Base-by-base conservation (phyloP, 1,140 invertebrate species). In the Conus ventricosus region DNA sequence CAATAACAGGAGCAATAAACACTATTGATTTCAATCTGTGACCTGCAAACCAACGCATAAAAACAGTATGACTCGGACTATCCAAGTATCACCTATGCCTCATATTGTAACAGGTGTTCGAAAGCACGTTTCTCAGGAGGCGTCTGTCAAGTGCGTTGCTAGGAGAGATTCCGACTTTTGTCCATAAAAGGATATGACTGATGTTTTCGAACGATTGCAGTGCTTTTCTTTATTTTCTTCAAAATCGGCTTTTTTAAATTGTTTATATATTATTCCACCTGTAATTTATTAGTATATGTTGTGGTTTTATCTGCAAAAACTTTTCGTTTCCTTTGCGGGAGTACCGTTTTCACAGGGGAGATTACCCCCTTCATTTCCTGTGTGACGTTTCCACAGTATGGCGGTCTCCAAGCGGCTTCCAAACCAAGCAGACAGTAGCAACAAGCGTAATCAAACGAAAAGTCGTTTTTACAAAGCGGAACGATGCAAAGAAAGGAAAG, bases 341-440 rank as follows among this genome's bases (percentile, higher is more conserved):
- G 15, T 11, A 15, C 8, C 57, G 57, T 11, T 15, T 88, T 39
- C 76, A 6, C 39, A 57, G 53, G 71, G 75, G 54, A 87, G 13
- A 57, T 17, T 15, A 87, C 75, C 75, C 54, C 71, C 8, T 23
- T 53, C 11, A 84, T 17, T 85, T 75, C 71, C 75, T 25, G 71
- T 78, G 85, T 87, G 71, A 78, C 71, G 75, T 78, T 54, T 87
- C 20, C 20, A 87, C 84, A 85, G 78, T 51, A 87, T 87, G 85
- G 85, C 85, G 85, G 85, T 57, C 51, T 78, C 85, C 85, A 76
- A 87, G 39, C 67, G 85, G 71, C 71, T 80, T 78, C 71, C 85
- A 75, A 87, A 82, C 54, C 60, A 67, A 53, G 8, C 27, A 39
- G 53, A 87, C 20, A n/a, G 20, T 8, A 83, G 27, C n/a, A 54